Conservation (phyloP, 1,140 invertebrate genomes). For the Ptiloglossa arizonensis region DNA sequence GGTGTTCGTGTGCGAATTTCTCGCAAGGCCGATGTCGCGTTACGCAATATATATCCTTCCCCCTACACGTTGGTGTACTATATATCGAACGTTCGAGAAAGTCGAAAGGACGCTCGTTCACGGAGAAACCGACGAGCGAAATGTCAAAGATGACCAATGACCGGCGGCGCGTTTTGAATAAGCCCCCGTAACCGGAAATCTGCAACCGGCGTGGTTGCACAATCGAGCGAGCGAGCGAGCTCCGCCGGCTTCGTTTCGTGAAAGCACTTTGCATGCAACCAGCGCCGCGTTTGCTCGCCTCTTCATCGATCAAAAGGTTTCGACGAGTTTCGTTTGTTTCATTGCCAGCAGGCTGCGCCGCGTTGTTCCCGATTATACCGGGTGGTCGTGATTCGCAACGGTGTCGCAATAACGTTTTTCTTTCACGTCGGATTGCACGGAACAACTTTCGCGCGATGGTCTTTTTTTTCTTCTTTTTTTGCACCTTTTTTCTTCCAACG, state of each 20-base stretch:
- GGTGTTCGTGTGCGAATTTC: conserved; percentile 15
- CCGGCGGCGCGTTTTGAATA: not conserved
- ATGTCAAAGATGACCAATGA: conserved; percentile 67
- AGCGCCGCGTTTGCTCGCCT: not conserved
- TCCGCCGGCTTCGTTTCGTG: too few species aligned
- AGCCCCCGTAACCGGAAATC: conserved; percentile 26
- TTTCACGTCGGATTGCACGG: too few species aligned
- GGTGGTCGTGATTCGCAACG: not conserved
- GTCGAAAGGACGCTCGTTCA: conserved; percentile 15
- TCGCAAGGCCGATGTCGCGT: conserved; percentile 53
- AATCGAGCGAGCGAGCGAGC: too few species aligned
- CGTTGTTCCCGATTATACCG: not conserved
- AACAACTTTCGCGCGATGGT: too few species aligned
- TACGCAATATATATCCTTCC: too few species aligned
- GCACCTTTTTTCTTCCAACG: too few species aligned
- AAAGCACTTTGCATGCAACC: not conserved
- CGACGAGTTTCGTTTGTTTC: not conserved
- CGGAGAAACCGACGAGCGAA: conserved; percentile 44
- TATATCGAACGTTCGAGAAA: conserved; percentile 55
- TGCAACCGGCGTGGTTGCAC: not conserved
- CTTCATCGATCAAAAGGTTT: conserved; percentile 14
- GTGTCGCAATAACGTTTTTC: not conserved
- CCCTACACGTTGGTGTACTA: too few species aligned
- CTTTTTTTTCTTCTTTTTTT: too few species aligned
- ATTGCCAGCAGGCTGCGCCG: too few species aligned